Evolutionary conservation across 2,113 vertebrate genomes (phyloP).

Genomic region (Antechinus flavipes): DNA sequence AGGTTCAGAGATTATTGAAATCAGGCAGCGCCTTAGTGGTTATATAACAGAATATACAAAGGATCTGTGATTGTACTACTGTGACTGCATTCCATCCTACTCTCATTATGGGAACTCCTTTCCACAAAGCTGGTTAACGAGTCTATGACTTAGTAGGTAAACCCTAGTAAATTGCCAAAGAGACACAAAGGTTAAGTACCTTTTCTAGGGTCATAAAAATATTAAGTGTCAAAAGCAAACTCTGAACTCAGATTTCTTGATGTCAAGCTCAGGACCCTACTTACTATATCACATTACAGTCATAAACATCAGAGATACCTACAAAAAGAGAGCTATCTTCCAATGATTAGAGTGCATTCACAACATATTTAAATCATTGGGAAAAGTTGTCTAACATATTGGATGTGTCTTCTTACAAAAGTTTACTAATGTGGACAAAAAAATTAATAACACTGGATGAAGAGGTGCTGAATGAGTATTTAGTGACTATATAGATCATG

Average conservation of each 20-base stretch:
- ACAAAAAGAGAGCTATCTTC: conserved; percentile 40
- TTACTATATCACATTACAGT: not conserved
- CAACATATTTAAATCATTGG: not conserved
- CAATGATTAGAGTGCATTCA: not conserved
- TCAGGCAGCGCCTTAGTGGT: not conserved
- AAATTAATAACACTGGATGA: not conserved
- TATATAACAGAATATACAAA: not conserved
- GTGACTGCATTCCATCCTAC: not conserved
- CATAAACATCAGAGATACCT: conserved; percentile 12
- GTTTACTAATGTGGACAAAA: not conserved
- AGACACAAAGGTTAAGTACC: not conserved
- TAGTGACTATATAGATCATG: not conserved
- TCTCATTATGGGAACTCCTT: not conserved
- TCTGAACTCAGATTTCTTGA: not conserved
- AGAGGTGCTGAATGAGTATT: not conserved
- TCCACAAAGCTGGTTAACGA: not conserved
- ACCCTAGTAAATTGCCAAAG: not conserved
- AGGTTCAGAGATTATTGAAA: conserved; percentile 9
- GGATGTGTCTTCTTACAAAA: not conserved
- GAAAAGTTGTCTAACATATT: not conserved
- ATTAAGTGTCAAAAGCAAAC: not conserved
- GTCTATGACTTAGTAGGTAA: not conserved
- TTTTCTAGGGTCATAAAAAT: not conserved
- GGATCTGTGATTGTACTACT: not conserved
- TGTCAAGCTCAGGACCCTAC: not conserved